Conservation (phyloP, 2,113 vertebrate genomes). For the Corydoras sp. region DNA sequence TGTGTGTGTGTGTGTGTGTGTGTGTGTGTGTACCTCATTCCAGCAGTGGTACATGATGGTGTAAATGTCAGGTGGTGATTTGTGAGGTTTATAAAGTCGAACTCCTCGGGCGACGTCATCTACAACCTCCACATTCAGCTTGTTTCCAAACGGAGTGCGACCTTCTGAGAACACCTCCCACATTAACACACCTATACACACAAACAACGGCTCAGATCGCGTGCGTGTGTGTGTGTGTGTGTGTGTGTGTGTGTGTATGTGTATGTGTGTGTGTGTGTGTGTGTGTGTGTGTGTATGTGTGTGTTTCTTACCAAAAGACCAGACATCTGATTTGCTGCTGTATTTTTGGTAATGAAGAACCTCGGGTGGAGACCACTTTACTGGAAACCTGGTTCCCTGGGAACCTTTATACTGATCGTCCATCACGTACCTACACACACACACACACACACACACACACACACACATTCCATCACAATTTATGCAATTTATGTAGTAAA, state of each 20-base stretch:
- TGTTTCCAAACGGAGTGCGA: constrained; percentile 76
- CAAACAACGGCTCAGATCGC: not conserved
- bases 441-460: not conserved
- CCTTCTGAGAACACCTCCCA: constrained; percentile 87
- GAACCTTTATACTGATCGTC: constrained; percentile 86
- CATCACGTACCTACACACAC: constrained; percentile 69
- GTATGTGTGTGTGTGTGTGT: not conserved
- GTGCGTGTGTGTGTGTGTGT: constrained; percentile 2
- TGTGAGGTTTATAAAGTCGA: constrained; percentile 74
- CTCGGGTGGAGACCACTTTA: constrained; percentile 88
- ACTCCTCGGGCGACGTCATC: constrained; percentile 74
- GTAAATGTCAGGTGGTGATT: constrained; percentile 66
- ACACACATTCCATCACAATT: no score
- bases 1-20: not conserved
- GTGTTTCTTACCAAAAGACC: constrained; percentile 77
- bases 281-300: not conserved
- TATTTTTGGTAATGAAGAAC: constrained; percentile 84
- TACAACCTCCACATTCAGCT: constrained; percentile 74
- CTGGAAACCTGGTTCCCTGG: constrained; percentile 77
- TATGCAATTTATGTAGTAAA: no score
- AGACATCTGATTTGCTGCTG: constrained; percentile 86
- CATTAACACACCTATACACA: constrained; percentile 76
- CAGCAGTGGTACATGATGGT: constrained; percentile 85
- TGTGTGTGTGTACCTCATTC: constrained; percentile 70
- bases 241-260: constrained; percentile 9